Percentiles rank a stretch among this genome's conserved stretches.
Evolutionary conservation across 2,888 invertebrate genomes (phyloP).

Genomic region (Priocnemis perturbator): DNA sequence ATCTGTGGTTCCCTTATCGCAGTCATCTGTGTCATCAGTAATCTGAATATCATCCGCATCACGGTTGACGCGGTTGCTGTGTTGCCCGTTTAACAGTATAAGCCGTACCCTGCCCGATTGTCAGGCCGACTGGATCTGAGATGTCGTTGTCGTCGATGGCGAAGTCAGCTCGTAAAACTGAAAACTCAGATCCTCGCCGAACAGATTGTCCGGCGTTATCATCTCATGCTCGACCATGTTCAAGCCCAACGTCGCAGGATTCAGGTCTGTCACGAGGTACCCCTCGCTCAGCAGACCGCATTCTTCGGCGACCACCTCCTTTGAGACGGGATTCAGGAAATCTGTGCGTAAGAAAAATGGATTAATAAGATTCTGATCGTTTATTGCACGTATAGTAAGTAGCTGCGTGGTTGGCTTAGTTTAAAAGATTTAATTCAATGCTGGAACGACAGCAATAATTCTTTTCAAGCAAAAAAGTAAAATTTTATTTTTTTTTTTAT

Average conservation of each 20-base stretch:
- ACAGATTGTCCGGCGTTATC: constrained; percentile 76
- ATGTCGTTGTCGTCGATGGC: constrained; percentile 45
- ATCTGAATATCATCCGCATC: no score
- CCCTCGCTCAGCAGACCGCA: constrained; percentile 82
- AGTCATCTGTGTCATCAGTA: no score
- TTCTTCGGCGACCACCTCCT: constrained; percentile 87
- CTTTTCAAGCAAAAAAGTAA: no score
- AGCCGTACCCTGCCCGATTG: constrained; percentile 59
- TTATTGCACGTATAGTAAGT: no score
- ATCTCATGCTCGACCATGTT: constrained; percentile 77
- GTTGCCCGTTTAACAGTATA: constrained; percentile 63
- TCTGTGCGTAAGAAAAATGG: constrained; percentile 70
- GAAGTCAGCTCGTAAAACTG: constrained; percentile 77
- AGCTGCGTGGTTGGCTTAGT: no score
- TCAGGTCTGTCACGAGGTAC: constrained; percentile 78
- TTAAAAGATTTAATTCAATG: no score
- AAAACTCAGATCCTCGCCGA: constrained; percentile 77
- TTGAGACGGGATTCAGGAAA: constrained; percentile 82
- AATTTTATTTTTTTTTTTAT: no score
- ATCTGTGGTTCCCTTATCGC: no score
- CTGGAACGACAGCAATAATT: no score
- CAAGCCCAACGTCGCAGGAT: constrained; percentile 76
- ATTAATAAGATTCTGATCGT: no score
- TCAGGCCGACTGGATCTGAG: constrained; percentile 73
- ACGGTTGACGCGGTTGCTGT: no score